Base-by-base conservation (phyloP, 2,113 vertebrate species). In the Trogon surrucura region DNA sequence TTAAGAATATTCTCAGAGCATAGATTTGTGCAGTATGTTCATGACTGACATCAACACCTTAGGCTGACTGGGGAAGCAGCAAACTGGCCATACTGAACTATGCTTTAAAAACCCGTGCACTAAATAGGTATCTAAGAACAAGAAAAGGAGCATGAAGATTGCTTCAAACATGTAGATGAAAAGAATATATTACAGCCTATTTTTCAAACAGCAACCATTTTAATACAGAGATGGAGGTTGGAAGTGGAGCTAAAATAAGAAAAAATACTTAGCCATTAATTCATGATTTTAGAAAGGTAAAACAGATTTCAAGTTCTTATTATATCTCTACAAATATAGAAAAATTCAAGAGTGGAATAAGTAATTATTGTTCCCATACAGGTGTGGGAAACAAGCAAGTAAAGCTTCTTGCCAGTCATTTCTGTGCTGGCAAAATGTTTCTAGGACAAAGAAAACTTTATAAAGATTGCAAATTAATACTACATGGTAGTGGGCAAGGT, bases 221-320 rank as follows among this genome's bases (percentile, higher is more conserved):
- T 47, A 45, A 74, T 84, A 44, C 60, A 85, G 58, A 60, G 88
- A 19, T 15, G 6, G 7, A 5, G 2, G 5, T 23, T 7, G 47
- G 29, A 84, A 85, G 14, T 10, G 8, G 9, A 6, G 6, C 70
- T 50, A 75, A 94, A 91, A 64, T 30, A 80, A 8, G 20, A 84
- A 41, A 32, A 6, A 2, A 1, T 56, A 74, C 72, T 95, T 83
- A 95, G 41, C 50, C 41, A 85, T 70, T 80, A 66, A 73, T 85
- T 95, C 50, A 30, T 82, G 69, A 88, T 91, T 96, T 95, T 93
- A 16, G 23, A 95, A 61, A 45, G 30, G 50, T 94, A 97, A 96
- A 96, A 93, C 8, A 56, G 30, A 85, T 44, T 89, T 47, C 34
- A 78, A 94, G 25, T 91, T 96, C 85, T 75, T 70, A 83, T 48